These are phyloP conservation scores for Callionymus lyra DNA, from an alignment of 2,113 vertebrate species.

Conservation along the genomic window DNA sequence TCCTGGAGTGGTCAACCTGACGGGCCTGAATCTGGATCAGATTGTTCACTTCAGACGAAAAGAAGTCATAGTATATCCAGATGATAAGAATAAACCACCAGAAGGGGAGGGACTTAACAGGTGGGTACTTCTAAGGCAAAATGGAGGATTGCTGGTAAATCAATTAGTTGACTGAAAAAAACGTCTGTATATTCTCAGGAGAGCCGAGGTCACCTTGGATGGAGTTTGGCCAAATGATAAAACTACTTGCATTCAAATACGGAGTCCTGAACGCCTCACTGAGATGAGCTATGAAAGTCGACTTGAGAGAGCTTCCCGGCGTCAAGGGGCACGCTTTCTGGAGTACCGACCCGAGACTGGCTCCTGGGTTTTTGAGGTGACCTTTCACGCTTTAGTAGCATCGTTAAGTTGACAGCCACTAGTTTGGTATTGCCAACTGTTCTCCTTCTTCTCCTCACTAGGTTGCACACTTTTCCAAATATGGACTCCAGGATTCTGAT, in stretches of 20 bases:
- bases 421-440: too few relatives aligned
- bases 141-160: too few relatives aligned
- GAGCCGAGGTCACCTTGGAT: slow-evolving; percentile 88
- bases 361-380: slow-evolving; percentile 92
- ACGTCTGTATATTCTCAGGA: slow-evolving; percentile 23
- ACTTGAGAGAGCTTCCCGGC: slow-evolving; percentile 81
- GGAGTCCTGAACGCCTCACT: slow-evolving; percentile 78
- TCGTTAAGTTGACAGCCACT: too few relatives aligned
- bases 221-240: slow-evolving; percentile 97
- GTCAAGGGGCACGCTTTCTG: slow-evolving; percentile 88
- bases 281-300: slow-evolving; percentile 89
- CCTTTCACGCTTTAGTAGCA: not conserved
- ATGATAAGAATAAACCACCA: slow-evolving; percentile 80
- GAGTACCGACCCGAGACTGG: slow-evolving; percentile 91
- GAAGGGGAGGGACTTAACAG: slow-evolving; percentile 87
- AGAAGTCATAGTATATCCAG: slow-evolving; percentile 91
- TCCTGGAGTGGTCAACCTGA: slow-evolving; percentile 79
- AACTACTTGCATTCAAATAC: slow-evolving; percentile 80
- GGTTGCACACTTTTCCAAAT: slow-evolving; percentile 95
- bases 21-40: slow-evolving; percentile 83
- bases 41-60: slow-evolving; percentile 91
- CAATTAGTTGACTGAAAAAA: too few relatives aligned
- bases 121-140: too few relatives aligned
- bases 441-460: slow-evolving; percentile 28
- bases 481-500: slow-evolving; percentile 88